Evolutionary conservation across 2,113 vertebrate species (phyloP).

Genomic region (Notarius quadriscutis): DNA sequence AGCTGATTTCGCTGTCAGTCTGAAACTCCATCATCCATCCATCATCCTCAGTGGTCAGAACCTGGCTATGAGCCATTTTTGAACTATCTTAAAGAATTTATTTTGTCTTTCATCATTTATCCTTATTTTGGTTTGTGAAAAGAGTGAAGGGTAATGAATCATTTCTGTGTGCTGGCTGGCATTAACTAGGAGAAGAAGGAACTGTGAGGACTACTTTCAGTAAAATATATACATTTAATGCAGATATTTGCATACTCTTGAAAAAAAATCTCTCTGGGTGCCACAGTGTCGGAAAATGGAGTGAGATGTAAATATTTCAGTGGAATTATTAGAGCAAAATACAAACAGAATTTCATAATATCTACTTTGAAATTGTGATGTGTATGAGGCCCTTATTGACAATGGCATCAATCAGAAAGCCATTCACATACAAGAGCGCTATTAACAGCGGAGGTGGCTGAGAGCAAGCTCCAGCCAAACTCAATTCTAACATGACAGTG

Average conservation of each 20-base stretch:
- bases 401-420: conserved; percentile 40
- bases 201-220: neutral
- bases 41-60: conserved; percentile 18
- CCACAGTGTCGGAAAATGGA: neutral
- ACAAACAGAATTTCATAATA: conserved; percentile 23
- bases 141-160: neutral
- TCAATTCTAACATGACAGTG: conserved; percentile 44
- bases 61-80: neutral
- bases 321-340: conserved; percentile 12
- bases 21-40: conserved; percentile 25
- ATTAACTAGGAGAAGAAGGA: neutral
- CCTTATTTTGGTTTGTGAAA: neutral
- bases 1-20: conserved; percentile 15
- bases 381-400: conserved; percentile 37
- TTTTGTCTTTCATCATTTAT: conserved; percentile 11
- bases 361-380: conserved; percentile 11
- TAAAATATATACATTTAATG: neutral
- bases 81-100: neutral
- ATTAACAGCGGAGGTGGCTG: conserved; percentile 48
- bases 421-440: conserved; percentile 36
- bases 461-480: conserved; percentile 40
- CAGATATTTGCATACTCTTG: neutral
- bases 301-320: conserved; percentile 18
- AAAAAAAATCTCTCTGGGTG: neutral
- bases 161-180: neutral